Evolutionary conservation across 1,140 invertebrate genomes (phyloP), one percentile per base, ranked within the genome.

Genomic region (Drosophila cardini): DNA sequence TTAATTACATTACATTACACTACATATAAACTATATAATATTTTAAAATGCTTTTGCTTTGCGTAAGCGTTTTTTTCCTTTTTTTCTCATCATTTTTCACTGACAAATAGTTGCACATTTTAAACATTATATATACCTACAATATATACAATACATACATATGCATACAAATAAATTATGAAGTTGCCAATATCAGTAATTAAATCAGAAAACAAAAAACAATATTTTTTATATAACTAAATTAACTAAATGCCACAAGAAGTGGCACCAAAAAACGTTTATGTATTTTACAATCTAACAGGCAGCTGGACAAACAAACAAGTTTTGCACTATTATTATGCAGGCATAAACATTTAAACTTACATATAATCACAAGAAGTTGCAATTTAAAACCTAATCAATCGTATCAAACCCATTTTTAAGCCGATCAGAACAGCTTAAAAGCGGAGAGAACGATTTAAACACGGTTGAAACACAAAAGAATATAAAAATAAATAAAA

Each of bases 101-200:
- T 46, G 36, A 73, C 32, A 78, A 61, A 55, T 75, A 76, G 53
- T 61, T 76, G 65, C 83, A 80, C 72, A 70, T 64, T 74, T 68
- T 57, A 67, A 75, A 70, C 74, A 82, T 89, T 84, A 85, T 75
- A 70, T 81, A 80, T 53, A 82, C 21, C 21, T 26, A 26, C 21
- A 5, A 26, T 26, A 26, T 26, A 26, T 26, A 26, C 21, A 63
- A 79, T 63, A 75, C 56, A 72, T 52, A 83, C 52, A 55, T 79
- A 85, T 73, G 73, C 81, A 75, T 74, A 64, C 73, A 77, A 74
- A 78, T 69, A 70, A 65, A 70, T 26, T 80, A 76, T 84, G 76
- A 89, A 89, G 84, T 89, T 83, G 84, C 84, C 83, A 87, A 87
- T 89, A 87, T 80, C 78, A 83, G 63, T 89, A 89, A 89, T 89